These are phyloP conservation scores for Cosmorhoe ocellata DNA, from an alignment of 2,888 invertebrate species.

Conservation along the genomic window DNA sequence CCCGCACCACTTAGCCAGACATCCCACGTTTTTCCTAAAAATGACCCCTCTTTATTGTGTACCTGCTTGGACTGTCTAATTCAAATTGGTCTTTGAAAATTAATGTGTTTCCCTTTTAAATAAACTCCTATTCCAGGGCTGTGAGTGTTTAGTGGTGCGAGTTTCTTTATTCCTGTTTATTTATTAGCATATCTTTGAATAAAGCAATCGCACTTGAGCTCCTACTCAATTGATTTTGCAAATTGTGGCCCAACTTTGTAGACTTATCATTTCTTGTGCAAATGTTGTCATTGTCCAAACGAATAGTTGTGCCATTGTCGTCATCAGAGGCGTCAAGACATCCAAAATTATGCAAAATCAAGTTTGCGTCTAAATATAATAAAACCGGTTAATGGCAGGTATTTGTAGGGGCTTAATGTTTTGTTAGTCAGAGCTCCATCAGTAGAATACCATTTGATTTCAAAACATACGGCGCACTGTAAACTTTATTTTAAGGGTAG, in stretches of 20 bases:
- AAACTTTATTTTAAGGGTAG: too few species aligned
- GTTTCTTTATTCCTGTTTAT: too few species aligned
- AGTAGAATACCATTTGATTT: too few species aligned
- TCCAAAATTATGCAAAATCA: conserved; percentile 10
- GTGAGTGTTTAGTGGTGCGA: too few species aligned
- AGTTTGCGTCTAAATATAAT: conserved; percentile 11
- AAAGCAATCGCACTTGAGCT: neutral
- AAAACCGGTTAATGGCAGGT: conserved; percentile 14
- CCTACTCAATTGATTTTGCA: neutral
- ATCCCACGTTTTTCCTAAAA: too few species aligned
- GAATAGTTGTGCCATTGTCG: conserved; percentile 1
- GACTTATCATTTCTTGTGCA: conserved; percentile 1
- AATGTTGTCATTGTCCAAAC: conserved; percentile 9
- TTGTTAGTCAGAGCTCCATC: conserved; percentile 1
- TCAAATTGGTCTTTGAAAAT: too few species aligned
- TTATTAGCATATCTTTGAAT: too few species aligned
- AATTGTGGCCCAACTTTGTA: too few species aligned
- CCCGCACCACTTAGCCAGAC: neutral
- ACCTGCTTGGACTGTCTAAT: too few species aligned
- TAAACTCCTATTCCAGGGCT: too few species aligned
- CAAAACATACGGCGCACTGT: too few species aligned
- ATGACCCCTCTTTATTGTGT: neutral
- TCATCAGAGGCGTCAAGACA: neutral
- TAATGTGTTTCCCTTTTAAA: too few species aligned
- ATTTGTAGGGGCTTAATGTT: conserved; percentile 7